These are phyloP conservation scores for Rhagoletis pomonella DNA, from an alignment of 1,140 invertebrate species.

Conservation along the genomic window DNA sequence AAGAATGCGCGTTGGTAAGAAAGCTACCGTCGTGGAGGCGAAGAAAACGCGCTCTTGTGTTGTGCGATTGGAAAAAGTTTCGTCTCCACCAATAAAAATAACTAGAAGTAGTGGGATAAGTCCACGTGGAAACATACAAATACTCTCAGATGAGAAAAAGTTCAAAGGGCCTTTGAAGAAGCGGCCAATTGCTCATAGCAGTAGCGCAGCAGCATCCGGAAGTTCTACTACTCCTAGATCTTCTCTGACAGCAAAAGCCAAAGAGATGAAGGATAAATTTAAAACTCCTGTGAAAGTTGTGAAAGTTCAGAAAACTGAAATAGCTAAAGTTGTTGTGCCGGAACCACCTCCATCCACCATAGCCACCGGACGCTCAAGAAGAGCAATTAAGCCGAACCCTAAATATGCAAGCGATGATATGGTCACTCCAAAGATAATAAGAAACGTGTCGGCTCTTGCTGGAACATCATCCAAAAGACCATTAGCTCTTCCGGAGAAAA, in stretches of 20 bases:
- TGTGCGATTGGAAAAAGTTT: constrained; percentile 54
- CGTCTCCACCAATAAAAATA: constrained; percentile 35
- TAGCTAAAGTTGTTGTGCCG: not conserved
- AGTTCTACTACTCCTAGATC: constrained; percentile 10
- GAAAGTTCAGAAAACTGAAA: not conserved
- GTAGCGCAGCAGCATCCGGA: not conserved
- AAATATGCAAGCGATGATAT: constrained; percentile 71
- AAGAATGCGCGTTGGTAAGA: constrained; percentile 57
- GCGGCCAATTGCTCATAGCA: not conserved
- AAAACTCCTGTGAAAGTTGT: constrained; percentile 9
- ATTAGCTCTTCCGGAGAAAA: not conserved
- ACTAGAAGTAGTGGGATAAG: not conserved
- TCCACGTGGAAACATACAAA: not conserved
- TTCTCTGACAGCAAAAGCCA: not conserved
- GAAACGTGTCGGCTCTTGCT: constrained; percentile 60
- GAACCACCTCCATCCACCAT: constrained; percentile 64
- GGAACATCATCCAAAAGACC: constrained; percentile 42
- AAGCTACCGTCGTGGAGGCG: constrained; percentile 52
- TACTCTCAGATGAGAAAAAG: constrained; percentile 49
- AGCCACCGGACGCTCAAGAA: constrained; percentile 67
- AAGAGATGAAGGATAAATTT: constrained; percentile 39
- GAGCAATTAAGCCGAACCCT: constrained; percentile 73
- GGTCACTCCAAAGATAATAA: constrained; percentile 64
- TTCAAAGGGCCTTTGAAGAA: constrained; percentile 53
- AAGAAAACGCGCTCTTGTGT: constrained; percentile 58